phyloP scores from a whole-genome alignment of 2,797 vertebrate species.

The Heterohyrax brucei region DNA sequence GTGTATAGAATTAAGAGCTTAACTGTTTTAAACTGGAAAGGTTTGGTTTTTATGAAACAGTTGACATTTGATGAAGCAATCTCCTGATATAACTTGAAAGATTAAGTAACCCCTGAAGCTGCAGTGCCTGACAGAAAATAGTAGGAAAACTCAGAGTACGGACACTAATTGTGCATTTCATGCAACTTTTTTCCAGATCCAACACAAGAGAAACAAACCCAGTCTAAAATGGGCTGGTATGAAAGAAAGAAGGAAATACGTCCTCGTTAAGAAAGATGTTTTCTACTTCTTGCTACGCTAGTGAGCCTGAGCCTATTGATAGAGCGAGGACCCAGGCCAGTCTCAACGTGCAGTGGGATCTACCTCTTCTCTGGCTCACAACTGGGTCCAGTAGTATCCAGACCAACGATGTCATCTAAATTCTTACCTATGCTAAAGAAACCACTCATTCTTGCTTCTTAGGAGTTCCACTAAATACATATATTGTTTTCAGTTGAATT shows the following conservation, averaged over 20 bases:
- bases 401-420: background rate
- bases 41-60: background rate
- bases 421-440: background rate
- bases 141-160: background rate
- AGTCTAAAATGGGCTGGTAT: background rate
- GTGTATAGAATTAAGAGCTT: background rate
- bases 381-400: background rate
- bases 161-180: background rate
- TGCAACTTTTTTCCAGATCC: background rate
- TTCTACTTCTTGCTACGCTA: background rate
- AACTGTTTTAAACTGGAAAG: background rate
- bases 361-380: background rate
- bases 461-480: background rate
- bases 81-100: background rate
- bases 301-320: background rate
- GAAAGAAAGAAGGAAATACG: background rate
- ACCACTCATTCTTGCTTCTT: background rate
- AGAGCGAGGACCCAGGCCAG: background rate
- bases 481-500: background rate
- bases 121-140: background rate
- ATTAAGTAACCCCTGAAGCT: constrained; percentile 29
- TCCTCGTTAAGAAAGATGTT: background rate
- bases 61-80: constrained; percentile 6
- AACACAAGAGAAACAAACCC: background rate
- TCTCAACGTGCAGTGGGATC: background rate